phyloP scores from a whole-genome alignment of 2,888 invertebrate species.

The Conchocele bisecta region DNA sequence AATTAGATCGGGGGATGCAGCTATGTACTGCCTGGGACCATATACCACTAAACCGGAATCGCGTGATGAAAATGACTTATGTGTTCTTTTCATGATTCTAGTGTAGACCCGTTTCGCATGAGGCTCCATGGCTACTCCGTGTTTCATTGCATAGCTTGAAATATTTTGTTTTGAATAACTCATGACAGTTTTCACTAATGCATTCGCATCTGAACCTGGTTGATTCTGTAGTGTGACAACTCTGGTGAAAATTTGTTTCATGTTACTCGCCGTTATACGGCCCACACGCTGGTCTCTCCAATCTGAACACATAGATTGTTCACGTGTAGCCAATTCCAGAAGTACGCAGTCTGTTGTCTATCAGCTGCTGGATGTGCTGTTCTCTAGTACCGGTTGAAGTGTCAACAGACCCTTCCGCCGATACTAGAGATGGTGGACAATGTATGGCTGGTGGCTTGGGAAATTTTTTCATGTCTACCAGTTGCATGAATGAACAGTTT shows the following conservation, averaged over 20 bases:
- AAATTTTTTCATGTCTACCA: conserved; percentile 10
- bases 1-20: conserved; percentile 1
- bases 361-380: no score
- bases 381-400: no score
- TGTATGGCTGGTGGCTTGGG: neutral
- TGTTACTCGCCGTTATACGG: conserved; percentile 11
- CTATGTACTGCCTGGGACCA: neutral
- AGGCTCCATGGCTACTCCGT: conserved; percentile 16
- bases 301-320: neutral
- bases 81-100: neutral
- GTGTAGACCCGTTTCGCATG: conserved; percentile 8
- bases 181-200: neutral
- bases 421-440: conserved; percentile 19
- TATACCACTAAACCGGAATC: conserved; percentile 2
- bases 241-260: neutral
- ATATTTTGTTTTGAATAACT: neutral
- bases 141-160: conserved; percentile 3
- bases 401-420: no score
- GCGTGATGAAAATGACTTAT: neutral
- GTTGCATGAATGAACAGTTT: conserved; percentile 1
- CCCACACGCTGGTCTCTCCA: conserved; percentile 2
- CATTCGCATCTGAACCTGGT: neutral
- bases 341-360: no score
- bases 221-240: neutral
- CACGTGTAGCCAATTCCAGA: conserved; percentile 2